Conservation (phyloP, 2,888 invertebrate genomes). For the Brenthis hecate region DNA sequence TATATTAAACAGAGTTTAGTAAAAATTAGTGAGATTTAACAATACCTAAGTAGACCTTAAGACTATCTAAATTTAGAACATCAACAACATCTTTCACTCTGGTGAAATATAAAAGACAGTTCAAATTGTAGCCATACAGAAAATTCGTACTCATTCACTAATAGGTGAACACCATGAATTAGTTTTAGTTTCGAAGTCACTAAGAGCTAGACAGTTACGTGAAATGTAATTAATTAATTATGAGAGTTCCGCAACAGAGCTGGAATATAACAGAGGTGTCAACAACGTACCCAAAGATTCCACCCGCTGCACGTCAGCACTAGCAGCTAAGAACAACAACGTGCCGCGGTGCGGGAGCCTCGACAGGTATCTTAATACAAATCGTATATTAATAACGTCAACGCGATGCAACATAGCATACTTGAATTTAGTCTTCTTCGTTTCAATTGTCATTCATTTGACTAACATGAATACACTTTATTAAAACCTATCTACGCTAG, state of each 20-base stretch:
- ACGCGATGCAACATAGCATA: conserved; percentile 78
- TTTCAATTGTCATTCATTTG: conserved; percentile 78
- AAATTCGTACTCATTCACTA: conserved; percentile 65
- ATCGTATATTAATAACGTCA: conserved; percentile 72
- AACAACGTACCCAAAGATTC: conserved; percentile 52
- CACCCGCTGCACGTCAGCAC: conserved; percentile 23
- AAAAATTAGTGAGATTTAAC: conserved; percentile 83
- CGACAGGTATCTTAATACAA: conserved; percentile 60
- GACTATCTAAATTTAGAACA: conserved; percentile 75
- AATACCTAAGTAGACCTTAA: conserved; percentile 71
- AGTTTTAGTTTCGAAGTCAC: conserved; percentile 46
- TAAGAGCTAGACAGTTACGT: conserved; percentile 53
- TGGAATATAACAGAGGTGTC: conserved; percentile 50
- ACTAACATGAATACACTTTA: conserved; percentile 73
- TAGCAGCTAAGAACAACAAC: neutral
- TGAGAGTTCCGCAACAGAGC: conserved; percentile 49
- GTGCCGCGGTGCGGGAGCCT: conserved; percentile 9
- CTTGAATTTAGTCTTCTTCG: conserved; percentile 80
- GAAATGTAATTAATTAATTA: conserved; percentile 47
- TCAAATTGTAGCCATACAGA: conserved; percentile 59
- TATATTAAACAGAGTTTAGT: conserved; percentile 83
- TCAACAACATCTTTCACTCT: conserved; percentile 79
- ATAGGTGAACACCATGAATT: conserved; percentile 62
- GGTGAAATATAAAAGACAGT: conserved; percentile 72
- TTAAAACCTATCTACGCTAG: conserved; percentile 79